Conservation (phyloP, 2,888 invertebrate species). For the Gastrophysa polygoni region DNA sequence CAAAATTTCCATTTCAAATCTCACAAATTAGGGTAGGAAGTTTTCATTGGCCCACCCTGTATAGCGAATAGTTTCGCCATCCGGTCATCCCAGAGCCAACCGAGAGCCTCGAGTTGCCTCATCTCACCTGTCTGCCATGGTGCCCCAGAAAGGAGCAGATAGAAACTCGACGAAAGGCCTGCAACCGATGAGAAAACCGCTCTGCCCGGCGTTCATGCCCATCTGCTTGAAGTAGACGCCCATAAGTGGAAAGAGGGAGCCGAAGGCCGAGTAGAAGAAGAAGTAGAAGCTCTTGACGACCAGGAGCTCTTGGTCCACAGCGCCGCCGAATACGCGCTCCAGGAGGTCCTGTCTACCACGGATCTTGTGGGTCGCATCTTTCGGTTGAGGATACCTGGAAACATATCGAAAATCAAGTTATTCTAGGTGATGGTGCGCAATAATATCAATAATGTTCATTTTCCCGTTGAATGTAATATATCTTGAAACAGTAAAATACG, state of each 20-base stretch:
- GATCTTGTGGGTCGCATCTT: conserved; percentile 89
- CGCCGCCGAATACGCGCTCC: conserved; percentile 78
- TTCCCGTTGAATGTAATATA: neutral
- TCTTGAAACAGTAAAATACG: too few relatives aligned
- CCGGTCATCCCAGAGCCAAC: too few relatives aligned
- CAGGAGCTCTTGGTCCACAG: conserved; percentile 88
- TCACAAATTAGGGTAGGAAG: too few relatives aligned
- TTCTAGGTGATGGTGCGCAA: neutral
- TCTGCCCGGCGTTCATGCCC: conserved; percentile 94
- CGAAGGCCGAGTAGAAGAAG: conserved; percentile 99
- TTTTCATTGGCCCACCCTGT: too few relatives aligned
- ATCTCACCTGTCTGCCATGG: conserved; percentile 76
- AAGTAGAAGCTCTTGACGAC: conserved; percentile 98
- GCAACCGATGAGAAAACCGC: conserved; percentile 92
- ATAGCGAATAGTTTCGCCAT: too few relatives aligned
- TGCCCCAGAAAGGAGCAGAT: conserved; percentile 98
- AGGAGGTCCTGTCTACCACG: conserved; percentile 84
- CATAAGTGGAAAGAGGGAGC: conserved; percentile 96
- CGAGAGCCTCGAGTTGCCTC: neutral
- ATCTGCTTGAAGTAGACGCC: conserved; percentile 99
- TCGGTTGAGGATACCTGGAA: conserved; percentile 79
- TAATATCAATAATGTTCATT: neutral
- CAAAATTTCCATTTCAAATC: too few relatives aligned
- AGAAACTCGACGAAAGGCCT: conserved; percentile 97
- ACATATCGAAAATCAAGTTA: neutral